Base-by-base conservation (phyloP, 2,797 vertebrate species). In the Eulemur mongoz region DNA sequence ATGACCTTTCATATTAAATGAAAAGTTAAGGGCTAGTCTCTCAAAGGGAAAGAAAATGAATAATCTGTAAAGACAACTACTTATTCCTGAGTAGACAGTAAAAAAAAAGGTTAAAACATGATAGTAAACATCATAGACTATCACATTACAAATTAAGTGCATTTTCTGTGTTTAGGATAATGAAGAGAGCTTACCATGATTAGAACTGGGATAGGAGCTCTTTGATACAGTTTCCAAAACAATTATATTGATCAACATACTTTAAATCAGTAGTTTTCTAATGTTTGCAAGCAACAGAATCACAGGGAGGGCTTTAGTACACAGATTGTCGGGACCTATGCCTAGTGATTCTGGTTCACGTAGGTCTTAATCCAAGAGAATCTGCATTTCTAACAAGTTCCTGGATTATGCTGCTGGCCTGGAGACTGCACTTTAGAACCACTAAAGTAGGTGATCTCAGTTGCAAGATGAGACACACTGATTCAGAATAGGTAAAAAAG, bases 1-100 rank as follows among this genome's bases (percentile, higher is more conserved):
- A 96, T 95, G 91, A 96, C 93, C 82, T 97, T 97, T 97, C 69
- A 94, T 94, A 95, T 82, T 94, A 93, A 97, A 91, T 79, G 48
- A 88, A 93, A 96, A 96, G 54, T 72, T 90, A 20, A 95, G 96
- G 65, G 30, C 38, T 95, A 48, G 50, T 96, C 86, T 96, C 93
- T 96, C 93, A 32, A 96, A 97, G 63, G 70, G 25, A 92, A 97
- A 92, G 85, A 91, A 98, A 97, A 87, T 90, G 80, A 96, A 95
- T 94, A 94, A 96, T 90, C 93, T 95, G 48, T 93, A 27, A 92
- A 20, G n/a, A 23, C 65, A 96, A 93, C 52, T 93, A 61, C 40
- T 92, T 69, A 50, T 79, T 92, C 23, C 61, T 83, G 59, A 93
- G 69, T 50, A 52, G 48, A 87, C 4, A 70, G 50, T 70, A 75